phyloP scores from a whole-genome alignment of 2,113 vertebrate species.

The Chitala chitala region DNA sequence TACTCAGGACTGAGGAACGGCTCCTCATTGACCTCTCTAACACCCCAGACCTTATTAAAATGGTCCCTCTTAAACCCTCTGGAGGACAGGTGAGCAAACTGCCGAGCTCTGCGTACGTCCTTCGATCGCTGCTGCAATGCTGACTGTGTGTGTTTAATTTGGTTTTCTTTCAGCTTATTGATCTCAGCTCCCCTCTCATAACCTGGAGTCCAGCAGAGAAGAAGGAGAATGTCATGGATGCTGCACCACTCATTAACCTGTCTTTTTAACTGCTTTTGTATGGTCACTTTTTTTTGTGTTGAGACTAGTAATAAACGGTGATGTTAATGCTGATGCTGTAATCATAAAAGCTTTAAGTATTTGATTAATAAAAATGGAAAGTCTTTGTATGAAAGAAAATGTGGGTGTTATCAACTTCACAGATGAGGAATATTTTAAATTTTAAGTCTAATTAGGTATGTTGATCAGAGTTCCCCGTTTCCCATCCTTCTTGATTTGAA shows the following conservation, averaged over 20 bases:
- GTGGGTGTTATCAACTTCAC: background rate
- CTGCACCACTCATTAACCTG: conserved; percentile 57
- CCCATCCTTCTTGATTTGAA: background rate
- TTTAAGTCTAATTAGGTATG: background rate
- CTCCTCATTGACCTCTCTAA: conserved; percentile 67
- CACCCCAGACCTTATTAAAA: conserved; percentile 59
- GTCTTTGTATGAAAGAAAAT: background rate
- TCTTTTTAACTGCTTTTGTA: conserved; percentile 53
- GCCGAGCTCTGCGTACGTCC: background rate
- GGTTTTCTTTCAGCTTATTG: conserved; percentile 54
- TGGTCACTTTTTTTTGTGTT: background rate
- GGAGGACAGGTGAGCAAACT: conserved; percentile 38
- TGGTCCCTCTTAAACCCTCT: conserved; percentile 43
- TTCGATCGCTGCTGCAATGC: background rate
- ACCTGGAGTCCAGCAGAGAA: conserved; percentile 66
- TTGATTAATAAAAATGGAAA: background rate
- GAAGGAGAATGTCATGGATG: conserved; percentile 45
- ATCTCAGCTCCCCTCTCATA: conserved; percentile 67
- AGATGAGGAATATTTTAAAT: background rate
- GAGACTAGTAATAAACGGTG: background rate
- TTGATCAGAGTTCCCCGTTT: background rate
- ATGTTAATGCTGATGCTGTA: background rate
- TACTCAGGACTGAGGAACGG: conserved; percentile 51
- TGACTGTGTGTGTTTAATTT: background rate
- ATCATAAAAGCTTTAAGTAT: background rate